Conservation (phyloP, 2,113 vertebrate species). For the Chelonoidis abingdonii region DNA sequence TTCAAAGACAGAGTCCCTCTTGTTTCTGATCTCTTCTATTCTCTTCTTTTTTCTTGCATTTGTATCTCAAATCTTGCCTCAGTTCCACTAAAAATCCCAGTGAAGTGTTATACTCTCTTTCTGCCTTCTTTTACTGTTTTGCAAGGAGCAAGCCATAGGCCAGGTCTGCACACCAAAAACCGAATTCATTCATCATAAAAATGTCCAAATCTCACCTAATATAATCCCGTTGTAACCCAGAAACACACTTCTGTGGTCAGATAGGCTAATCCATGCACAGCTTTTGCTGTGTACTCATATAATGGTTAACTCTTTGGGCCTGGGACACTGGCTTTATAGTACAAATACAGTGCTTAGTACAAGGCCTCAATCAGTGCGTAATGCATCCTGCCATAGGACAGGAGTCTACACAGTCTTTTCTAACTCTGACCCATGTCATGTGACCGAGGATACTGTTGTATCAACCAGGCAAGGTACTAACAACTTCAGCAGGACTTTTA, state of each 20-base stretch:
- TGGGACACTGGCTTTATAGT: not conserved
- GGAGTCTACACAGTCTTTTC: not conserved
- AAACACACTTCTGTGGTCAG: not conserved
- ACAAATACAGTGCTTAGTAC: not conserved
- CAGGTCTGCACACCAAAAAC: not conserved
- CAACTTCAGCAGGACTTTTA: no score
- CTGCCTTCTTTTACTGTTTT: not conserved
- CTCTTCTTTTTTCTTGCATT: not conserved
- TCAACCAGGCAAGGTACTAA: no score
- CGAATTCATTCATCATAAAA: not conserved
- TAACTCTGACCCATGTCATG: not conserved
- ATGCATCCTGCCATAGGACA: not conserved
- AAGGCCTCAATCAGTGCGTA: not conserved
- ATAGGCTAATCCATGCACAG: not conserved
- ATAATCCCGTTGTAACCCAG: not conserved
- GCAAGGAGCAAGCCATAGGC: not conserved
- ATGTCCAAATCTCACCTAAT: not conserved
- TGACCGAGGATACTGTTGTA: not conserved
- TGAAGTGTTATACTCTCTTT: not conserved
- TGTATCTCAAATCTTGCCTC: not conserved
- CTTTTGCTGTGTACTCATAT: not conserved
- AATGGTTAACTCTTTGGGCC: not conserved
- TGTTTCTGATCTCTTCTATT: not conserved
- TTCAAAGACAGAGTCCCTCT: not conserved
- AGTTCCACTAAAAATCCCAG: not conserved